Conservation (phyloP, 2,113 vertebrate genomes). For the Meriones unguiculatus region DNA sequence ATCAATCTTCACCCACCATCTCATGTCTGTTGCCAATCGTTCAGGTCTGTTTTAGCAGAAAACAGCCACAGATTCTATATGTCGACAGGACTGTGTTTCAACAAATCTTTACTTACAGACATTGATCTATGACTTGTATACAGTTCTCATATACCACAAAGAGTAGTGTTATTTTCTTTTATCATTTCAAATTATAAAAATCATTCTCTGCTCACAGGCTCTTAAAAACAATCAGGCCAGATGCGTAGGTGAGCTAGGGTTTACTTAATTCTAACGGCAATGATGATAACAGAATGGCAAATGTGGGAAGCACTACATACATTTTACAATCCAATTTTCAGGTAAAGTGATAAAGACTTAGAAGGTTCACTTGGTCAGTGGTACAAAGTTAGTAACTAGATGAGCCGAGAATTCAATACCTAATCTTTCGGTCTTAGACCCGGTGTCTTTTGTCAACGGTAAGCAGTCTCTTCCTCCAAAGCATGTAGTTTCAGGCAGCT, state of each 20-base stretch:
- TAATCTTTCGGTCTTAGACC: not conserved
- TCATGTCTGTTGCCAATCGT: not conserved
- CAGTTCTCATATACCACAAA: not conserved
- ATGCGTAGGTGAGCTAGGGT: not conserved
- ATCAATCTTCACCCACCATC: not conserved
- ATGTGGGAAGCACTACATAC: not conserved
- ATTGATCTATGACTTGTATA: slow-evolving; percentile 14
- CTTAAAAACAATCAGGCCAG: not conserved
- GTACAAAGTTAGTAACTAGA: not conserved
- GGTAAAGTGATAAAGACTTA: not conserved
- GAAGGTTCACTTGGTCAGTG: not conserved
- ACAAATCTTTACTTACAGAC: slow-evolving; percentile 39
- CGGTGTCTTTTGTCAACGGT: not conserved
- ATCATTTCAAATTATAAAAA: slow-evolving; percentile 29
- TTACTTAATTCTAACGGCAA: not conserved
- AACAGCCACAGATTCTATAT: not conserved
- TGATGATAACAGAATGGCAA: not conserved
- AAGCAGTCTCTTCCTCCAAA: not conserved
- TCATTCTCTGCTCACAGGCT: not conserved
- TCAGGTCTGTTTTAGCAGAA: not conserved
- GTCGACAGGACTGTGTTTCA: not conserved
- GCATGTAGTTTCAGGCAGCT: not conserved
- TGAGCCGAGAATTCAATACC: not conserved
- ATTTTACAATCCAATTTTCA: not conserved
- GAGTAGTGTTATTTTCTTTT: not conserved